Conservation (phyloP, 64 coral and sea anemone species). For the Cladopsammia gracilis region DNA sequence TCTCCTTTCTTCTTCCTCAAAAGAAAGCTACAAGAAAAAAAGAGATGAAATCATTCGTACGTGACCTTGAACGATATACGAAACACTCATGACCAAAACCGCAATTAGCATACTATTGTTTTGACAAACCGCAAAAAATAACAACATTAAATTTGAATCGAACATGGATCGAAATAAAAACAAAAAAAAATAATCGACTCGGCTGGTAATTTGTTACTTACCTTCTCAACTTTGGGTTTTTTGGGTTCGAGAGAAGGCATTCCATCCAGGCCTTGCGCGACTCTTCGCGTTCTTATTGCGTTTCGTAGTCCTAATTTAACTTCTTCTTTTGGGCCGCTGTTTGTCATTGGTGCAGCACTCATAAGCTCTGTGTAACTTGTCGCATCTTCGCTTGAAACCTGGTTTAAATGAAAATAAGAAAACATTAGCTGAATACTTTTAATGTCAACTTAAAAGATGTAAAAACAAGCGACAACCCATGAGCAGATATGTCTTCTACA, state of each 20-base stretch:
- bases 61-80: conserved; percentile 17
- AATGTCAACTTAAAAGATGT: neutral
- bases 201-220: neutral
- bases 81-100: neutral
- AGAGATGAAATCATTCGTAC: neutral
- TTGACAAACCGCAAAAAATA: conserved; percentile 9
- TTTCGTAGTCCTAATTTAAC: conserved; percentile 86
- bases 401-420: conserved; percentile 9
- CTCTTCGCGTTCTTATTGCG: conserved; percentile 81
- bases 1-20: conserved; percentile 91
- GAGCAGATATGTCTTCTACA: neutral
- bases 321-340: conserved; percentile 69
- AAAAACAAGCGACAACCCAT: no score
- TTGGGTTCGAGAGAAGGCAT: conserved; percentile 88
- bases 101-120: conserved; percentile 34
- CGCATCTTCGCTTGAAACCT: conserved; percentile 89
- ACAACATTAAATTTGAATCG: neutral
- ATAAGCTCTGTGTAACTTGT: conserved; percentile 80
- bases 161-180: neutral
- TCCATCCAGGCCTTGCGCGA: conserved; percentile 94
- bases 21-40: conserved; percentile 69
- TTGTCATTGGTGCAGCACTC: conserved; percentile 69
- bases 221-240: conserved; percentile 85
- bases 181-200: neutral
- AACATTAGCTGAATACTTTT: conserved; percentile 1